phyloP scores from a whole-genome alignment of 2,888 invertebrate genomes.

The Torymus texanus region DNA sequence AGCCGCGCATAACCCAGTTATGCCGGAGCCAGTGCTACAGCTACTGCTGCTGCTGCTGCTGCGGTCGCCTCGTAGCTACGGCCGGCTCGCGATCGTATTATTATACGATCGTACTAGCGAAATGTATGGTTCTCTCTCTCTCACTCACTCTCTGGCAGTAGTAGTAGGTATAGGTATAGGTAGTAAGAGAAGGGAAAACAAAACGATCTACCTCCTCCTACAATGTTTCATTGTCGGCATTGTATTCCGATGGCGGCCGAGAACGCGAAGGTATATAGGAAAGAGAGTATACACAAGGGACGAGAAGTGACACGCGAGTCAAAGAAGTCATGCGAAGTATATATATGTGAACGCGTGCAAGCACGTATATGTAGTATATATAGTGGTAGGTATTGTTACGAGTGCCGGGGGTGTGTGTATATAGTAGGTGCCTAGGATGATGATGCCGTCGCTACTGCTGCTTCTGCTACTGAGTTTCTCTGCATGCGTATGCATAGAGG shows the following conservation, averaged over 20 bases:
- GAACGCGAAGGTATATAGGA: background rate
- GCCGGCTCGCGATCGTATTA: conserved; percentile 15
- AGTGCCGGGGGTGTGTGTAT: too few relatives aligned
- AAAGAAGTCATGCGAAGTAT: conserved; percentile 35
- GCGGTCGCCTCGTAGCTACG: background rate
- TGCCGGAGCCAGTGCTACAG: background rate
- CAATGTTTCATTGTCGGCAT: conserved; percentile 40
- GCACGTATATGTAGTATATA: too few relatives aligned
- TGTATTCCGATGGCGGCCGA: background rate
- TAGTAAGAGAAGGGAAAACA: conserved; percentile 6
- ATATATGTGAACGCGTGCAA: background rate
- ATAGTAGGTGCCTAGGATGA: too few relatives aligned
- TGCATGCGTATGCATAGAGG: background rate
- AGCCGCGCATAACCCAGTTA: conserved; percentile 49
- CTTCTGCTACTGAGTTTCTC: too few relatives aligned
- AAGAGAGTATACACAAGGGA: background rate
- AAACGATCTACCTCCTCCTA: conserved; percentile 20
- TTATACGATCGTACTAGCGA: conserved; percentile 20
- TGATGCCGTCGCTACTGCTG: too few relatives aligned
- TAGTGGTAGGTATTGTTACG: too few relatives aligned
- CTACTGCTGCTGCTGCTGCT: background rate
- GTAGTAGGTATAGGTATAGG: too few relatives aligned
- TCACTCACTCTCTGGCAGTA: too few relatives aligned
- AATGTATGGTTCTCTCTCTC: background rate
- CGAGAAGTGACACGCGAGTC: conserved; percentile 30